Base-by-base conservation (phyloP, 2,113 vertebrate genomes). In the Anseranas semipalmata region DNA sequence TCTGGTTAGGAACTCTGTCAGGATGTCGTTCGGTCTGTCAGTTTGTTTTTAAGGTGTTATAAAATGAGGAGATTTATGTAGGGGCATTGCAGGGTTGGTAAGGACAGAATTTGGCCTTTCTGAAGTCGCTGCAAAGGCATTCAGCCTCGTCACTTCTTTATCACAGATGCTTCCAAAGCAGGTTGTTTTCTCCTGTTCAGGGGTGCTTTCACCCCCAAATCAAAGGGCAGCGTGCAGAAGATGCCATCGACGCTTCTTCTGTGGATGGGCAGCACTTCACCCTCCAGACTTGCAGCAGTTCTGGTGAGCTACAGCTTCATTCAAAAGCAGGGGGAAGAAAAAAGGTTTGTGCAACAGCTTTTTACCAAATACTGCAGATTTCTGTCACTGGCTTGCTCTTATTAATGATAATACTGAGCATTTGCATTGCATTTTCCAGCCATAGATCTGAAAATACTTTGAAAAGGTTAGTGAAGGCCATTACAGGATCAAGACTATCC, bases 291-390 rank as follows among this genome's bases (percentile, higher is more conserved):
- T 16, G n/a, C 20, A 20, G 65, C 35, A 22, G 6, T 73, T 6
- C 1, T 8, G 5, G 8, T 55, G 81, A 89, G 46, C 66, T 50
- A 27, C 0, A 0, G 9, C 32, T 91, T 75, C 11, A 2, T 10
- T 45, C 37, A 32, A 20, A 81, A 85, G 28, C 37, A 28, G 7
- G 15, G 6, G 32, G 8, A 10, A 14, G 9, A 7, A 58, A 70
- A 70, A 82, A 4, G 10, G 5, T 13, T 45, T 52, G 25, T 48
- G 4, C 52, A 37, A 2, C 85, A 62, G 43, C 39, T 85, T 83
- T 84, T 80, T 27, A 5, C 43, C 48, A 24, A 63, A 43, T 3
- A 6, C n/a, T 8, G 11, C 53, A 20, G 66, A 22, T 68, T 1
- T 21, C 37, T 60, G 12, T 55, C 85, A 0, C 56, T 3, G 15